Evolutionary conservation across 2,113 vertebrate genomes (phyloP), one percentile per base, ranked within the genome.

Genomic region (Cyprinus carpio): DNA sequence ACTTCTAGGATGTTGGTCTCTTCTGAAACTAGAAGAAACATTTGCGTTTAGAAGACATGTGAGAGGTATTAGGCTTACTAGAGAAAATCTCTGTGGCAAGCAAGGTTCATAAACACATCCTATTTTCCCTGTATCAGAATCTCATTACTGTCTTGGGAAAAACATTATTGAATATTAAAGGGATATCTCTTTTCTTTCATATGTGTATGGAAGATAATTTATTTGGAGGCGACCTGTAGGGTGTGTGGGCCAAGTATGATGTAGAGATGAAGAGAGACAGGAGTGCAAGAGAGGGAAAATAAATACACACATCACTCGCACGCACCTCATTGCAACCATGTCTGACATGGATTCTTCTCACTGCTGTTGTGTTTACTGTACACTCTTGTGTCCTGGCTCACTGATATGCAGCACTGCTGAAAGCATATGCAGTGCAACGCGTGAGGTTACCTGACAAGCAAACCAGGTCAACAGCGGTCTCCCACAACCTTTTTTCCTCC

Each of bases 371-470:
- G 82, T 75, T n/a, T 77, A 65, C 64, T 82, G 51, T 86, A 81
- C 78, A 54, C 76, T 83, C 69, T 87, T 64, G 81, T 89, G 84
- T 64, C 37, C 75, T 75, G 75, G 75, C 54, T 87, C 72, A 85
- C 37, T 87, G 84, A 85, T n/a, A n/a, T 83, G 88, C 81, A 82
- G 77, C 15, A n/a, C 49, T n/a, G 25, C 71, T 83, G 80, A 83
- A 87, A 86, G 81, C 88, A 87, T 83, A 84, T 85, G 86, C 84
- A 87, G 80, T 75, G 71, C 79, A 81, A 85, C 43, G 40, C 69
- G n/a, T 81, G 84, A 84, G 56, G 51, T 29, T 87, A 85, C 75
- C n/a, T 87, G 75, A 85, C n/a, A n/a, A 85, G 84, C 84, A 87
- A 89, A 87, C 86, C 86, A 84, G 88, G 81, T 89, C 88, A 89